Evolutionary conservation across 1,140 invertebrate genomes (phyloP), one percentile per base, ranked within the genome.

Genomic region (Drosophila arizonae): DNA sequence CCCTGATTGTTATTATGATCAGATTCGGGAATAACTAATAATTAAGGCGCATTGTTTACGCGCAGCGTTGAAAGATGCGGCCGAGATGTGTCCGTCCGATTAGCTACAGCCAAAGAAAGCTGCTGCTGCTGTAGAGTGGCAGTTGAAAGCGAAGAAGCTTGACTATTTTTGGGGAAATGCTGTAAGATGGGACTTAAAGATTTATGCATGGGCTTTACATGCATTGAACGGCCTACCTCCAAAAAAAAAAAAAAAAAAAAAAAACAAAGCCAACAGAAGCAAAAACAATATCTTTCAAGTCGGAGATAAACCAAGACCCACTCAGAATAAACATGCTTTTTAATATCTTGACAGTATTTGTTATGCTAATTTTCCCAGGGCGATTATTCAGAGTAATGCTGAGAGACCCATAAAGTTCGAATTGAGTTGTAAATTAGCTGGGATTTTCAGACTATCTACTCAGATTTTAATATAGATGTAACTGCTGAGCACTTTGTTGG

Each of bases 11-110:
- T 68, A 76, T 76, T 68, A 73, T 68, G 41, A 74, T 74, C 66
- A 77, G 72, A 69, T 77, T 77, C 61, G 63, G 61, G 56, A 54
- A 69, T 74, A 69, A 70, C 58, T 74, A 69, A 74, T 74, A 77
- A 77, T 77, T 77, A 77, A 73, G 71, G 58, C 55, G 54, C 68
- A 77, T 77, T 77, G 75, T 77, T 74, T 74, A 52, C 41, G 21
- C 50, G 26, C 45, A 55, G 68, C 68, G 43, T 33, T 48, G 61
- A 71, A 73, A 63, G 65, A 69, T 69, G 56, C 54, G 21, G 21
- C 57, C 26, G 10, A 43, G 41, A 30, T 60, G 57, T 24, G 28
- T 28, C 57, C 57, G 28, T 30, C 57, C 57, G 28, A 67, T 13
- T 36, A 58, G 63, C 55, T 58, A 55, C 63, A 67, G 39, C 41